A percentile compares a stretch with the other conserved stretches of the same genome.
Conservation (phyloP, 2,113 vertebrate genomes). For the Ondatra zibethicus region DNA sequence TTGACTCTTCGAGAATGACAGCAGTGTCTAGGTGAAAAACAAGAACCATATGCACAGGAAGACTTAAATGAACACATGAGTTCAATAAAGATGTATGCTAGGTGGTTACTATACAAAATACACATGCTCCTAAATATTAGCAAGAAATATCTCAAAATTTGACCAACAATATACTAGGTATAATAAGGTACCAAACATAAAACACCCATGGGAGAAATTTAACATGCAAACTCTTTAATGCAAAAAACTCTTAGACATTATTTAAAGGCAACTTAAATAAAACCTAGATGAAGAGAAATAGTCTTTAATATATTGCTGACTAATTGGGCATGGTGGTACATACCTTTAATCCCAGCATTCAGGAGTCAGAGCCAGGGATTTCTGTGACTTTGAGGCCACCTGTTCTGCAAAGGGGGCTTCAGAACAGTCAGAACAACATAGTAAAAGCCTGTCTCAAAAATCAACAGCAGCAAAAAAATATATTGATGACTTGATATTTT, state of each 20-base stretch:
- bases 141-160: constrained; percentile 8
- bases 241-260: not conserved
- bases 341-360: not conserved
- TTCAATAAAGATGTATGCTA: not conserved
- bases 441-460: not conserved
- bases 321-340: not conserved
- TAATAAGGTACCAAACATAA: not conserved
- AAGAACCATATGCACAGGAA: not conserved
- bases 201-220: not conserved
- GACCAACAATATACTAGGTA: not conserved
- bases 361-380: not conserved
- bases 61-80: not conserved
- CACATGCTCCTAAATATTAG: not conserved
- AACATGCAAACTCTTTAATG: not conserved
- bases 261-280: not conserved
- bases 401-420: not conserved
- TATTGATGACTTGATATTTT: not conserved
- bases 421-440: not conserved
- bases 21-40: not conserved
- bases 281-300: not conserved
- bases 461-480: not conserved
- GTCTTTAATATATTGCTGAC: not conserved
- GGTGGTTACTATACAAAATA: not conserved
- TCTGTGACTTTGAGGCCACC: not conserved
- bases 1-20: not conserved